Evolutionary conservation across 2,113 vertebrate species (phyloP), one percentile per base, ranked within the genome.

Genomic region (Phyllopteryx taeniolatus): DNA sequence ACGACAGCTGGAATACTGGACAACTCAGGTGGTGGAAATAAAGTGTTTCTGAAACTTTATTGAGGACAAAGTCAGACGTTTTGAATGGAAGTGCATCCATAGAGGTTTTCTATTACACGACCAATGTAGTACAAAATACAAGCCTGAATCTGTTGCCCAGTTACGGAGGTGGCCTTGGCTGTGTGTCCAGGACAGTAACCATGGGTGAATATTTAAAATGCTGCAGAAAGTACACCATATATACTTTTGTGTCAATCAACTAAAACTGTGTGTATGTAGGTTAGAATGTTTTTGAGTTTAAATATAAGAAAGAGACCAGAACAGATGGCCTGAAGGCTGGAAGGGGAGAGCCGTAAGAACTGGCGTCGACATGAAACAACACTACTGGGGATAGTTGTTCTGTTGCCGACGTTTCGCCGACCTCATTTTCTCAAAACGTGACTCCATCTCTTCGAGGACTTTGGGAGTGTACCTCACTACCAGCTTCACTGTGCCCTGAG

Each of bases 401-500:
- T 99, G 96, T 91, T 99, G 98, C 78, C 96, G 94, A 91, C 96
- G 96, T 89, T 97, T 99, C 33, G 97, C 97, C 0, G 97, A 98
- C 90, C 97, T 95, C 97, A 98, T 97, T 92, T 99, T 99, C 87
- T 99, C 96, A 88, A 99, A 98, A 78, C 96, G 94, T 0, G 95
- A 98, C 84, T 98, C 96, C 96, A 99, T 99, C 79, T 98, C 96
- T 90, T 98, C 96, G 8, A 99, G 90, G 71, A 98, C 96, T 82
- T 96, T 96, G 9, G 97, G 97, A 15, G 96, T 99, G 82, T 99
- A 99, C 20, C 96, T 93, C 39, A 99, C 96, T 10, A 99, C 97
- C 81, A 98, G 88, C 75, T 99, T 99, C 59, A 98, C 97, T 51
- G 97, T 97, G 6, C 97, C 96, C 88, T 98, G 97, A 61, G 96